These are phyloP conservation scores for Pogonocherus hispidulus DNA, from an alignment of 2,888 invertebrate genomes.

Conservation along the genomic window DNA sequence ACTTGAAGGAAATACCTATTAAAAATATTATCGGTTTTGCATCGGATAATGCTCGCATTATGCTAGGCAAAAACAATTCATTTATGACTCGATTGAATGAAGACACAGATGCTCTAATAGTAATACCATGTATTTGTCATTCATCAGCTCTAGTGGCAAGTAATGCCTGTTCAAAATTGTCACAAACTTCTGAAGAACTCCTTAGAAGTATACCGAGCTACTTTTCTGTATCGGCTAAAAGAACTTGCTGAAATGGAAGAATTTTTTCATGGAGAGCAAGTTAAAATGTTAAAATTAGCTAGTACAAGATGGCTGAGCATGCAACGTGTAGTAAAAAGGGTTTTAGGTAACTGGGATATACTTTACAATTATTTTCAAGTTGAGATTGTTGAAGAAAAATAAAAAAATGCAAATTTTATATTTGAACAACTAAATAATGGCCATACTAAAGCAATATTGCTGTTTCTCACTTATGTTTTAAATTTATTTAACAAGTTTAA, in stretches of 20 bases:
- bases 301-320: not conserved
- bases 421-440: not conserved
- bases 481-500: conserved; percentile 2
- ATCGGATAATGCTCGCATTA: conserved; percentile 28
- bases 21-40: conserved; percentile 36
- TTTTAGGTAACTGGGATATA: not conserved
- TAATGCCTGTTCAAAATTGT: conserved; percentile 33
- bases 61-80: conserved; percentile 30
- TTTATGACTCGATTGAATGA: conserved; percentile 33
- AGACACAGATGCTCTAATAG: conserved; percentile 27
- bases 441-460: not conserved
- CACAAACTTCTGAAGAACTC: conserved; percentile 39
- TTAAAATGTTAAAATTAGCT: conserved; percentile 19
- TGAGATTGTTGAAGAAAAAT: not conserved
- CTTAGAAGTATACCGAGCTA: conserved; percentile 28
- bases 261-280: conserved; percentile 28
- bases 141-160: conserved; percentile 32
- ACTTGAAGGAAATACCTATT: conserved; percentile 26
- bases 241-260: conserved; percentile 36
- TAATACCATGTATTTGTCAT: conserved; percentile 36
- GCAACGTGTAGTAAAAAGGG: not conserved
- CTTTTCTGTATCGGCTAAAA: conserved; percentile 33
- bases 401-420: not conserved
- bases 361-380: not conserved
- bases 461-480: not conserved